Percentiles rank a stretch among this genome's conserved stretches.
These are phyloP conservation scores for Danio kyathit DNA, from an alignment of 2,797 vertebrate species.

Conservation along the genomic window DNA sequence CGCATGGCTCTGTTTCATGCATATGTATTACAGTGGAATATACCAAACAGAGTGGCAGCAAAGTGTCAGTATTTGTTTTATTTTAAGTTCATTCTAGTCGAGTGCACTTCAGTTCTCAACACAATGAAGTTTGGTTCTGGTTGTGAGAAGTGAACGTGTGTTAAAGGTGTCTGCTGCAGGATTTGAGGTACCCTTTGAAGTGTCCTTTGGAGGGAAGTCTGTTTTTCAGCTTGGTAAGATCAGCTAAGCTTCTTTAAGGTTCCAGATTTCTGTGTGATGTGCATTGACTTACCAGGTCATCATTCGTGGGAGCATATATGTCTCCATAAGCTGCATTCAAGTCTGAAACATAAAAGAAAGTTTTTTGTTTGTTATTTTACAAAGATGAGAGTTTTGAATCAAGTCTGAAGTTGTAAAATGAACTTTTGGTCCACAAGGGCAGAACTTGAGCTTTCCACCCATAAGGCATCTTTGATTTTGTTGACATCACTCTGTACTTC, in stretches of 20 bases:
- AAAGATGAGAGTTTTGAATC: conserved; percentile 38
- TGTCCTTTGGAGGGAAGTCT: conserved; percentile 75
- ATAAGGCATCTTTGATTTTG: neutral
- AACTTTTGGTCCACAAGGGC: neutral
- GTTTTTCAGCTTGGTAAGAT: conserved; percentile 71
- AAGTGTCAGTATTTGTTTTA: neutral
- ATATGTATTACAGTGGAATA: neutral
- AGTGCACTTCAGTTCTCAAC: neutral
- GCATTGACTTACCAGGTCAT: neutral
- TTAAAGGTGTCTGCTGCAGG: conserved; percentile 65
- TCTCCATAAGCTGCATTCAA: conserved; percentile 49
- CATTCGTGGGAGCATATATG: conserved; percentile 60
- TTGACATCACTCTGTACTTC: no score
- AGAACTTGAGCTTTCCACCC: neutral
- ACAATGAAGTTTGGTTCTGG: conserved; percentile 1
- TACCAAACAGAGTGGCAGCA: neutral
- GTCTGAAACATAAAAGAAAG: neutral
- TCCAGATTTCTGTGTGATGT: conserved; percentile 42
- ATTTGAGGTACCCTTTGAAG: conserved; percentile 80
- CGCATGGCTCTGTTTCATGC: neutral
- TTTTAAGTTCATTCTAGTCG: neutral
- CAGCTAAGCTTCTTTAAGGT: conserved; percentile 78
- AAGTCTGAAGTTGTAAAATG: conserved; percentile 12
- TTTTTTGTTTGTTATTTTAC: neutral
- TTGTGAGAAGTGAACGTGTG: conserved; percentile 58